Conservation (phyloP, 2,797 vertebrate species). For the Alectoris magna region DNA sequence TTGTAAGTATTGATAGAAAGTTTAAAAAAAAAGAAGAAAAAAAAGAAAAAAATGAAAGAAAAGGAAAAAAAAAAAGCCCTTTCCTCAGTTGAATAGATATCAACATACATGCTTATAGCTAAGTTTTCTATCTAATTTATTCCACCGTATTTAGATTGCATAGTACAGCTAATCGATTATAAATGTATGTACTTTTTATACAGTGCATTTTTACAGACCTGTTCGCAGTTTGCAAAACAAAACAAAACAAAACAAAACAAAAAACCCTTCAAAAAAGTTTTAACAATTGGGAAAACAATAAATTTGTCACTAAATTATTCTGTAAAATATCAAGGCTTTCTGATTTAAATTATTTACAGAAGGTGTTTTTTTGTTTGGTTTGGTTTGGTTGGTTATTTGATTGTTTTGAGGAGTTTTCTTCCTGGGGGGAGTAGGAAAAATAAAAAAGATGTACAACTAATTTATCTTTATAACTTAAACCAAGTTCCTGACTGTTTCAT, state of each 20-base stretch:
- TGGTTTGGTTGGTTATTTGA: background rate
- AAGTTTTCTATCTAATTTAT: conserved; percentile 92
- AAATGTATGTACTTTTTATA: conserved; percentile 77
- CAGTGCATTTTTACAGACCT: conserved; percentile 72
- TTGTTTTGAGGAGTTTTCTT: conserved; percentile 1
- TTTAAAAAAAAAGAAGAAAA: conserved; percentile 35
- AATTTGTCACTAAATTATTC: conserved; percentile 66
- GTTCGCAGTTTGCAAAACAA: conserved; percentile 71
- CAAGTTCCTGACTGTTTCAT: background rate
- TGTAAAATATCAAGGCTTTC: conserved; percentile 76
- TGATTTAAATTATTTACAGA: conserved; percentile 67
- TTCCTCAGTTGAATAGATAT: conserved; percentile 88
- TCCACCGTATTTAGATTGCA: conserved; percentile 84
- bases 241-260: background rate
- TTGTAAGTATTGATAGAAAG: conserved; percentile 80
- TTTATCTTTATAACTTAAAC: conserved; percentile 50
- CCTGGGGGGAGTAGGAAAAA: background rate
- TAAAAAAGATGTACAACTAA: conserved; percentile 21
- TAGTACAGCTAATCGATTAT: conserved; percentile 76
- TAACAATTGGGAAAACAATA: conserved; percentile 62
- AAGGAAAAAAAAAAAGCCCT: conserved; percentile 63
- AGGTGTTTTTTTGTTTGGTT: background rate
- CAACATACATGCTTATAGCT: conserved; percentile 86
- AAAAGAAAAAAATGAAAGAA: conserved; percentile 44
- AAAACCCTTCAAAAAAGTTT: background rate